Percentiles rank a stretch among this genome's conserved stretches.
Conservation (phyloP, 2,888 invertebrate genomes). For the Artemia sinica region DNA sequence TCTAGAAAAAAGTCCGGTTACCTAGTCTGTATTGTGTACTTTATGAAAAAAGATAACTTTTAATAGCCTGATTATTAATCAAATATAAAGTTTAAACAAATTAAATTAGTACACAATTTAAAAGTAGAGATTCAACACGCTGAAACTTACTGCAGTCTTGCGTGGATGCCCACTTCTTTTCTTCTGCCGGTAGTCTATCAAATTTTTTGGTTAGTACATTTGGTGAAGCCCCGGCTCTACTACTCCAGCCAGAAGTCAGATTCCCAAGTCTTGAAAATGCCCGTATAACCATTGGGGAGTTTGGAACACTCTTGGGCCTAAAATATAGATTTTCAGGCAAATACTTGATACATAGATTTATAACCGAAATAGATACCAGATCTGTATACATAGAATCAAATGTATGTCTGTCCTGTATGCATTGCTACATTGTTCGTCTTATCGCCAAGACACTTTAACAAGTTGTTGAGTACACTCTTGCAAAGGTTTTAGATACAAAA, state of each 20-base stretch:
- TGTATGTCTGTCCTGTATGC: not conserved
- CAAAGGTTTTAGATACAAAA: not conserved
- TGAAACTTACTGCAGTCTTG: constrained; percentile 48
- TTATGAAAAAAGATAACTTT: no score
- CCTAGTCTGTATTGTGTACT: no score
- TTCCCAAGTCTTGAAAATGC: constrained; percentile 78
- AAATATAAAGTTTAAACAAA: no score
- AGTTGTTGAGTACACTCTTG: not conserved
- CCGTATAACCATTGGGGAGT: constrained; percentile 80
- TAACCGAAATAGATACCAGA: not conserved
- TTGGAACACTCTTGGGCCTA: constrained; percentile 80
- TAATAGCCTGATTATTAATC: no score
- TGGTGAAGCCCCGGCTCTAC: constrained; percentile 48
- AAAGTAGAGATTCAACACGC: no score
- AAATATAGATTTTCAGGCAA: constrained; percentile 26
- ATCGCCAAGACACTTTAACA: not conserved
- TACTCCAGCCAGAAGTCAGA: constrained; percentile 63
- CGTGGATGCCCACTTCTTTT: constrained; percentile 59
- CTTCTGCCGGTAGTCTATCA: constrained; percentile 59
- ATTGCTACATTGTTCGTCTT: no score
- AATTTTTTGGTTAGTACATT: constrained; percentile 36
- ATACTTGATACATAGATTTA: not conserved
- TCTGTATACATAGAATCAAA: no score
- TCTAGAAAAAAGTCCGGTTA: no score
- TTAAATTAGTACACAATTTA: no score